These are phyloP conservation scores for Mamestra configurata DNA, from an alignment of 1,140 invertebrate species.

Conservation along the genomic window DNA sequence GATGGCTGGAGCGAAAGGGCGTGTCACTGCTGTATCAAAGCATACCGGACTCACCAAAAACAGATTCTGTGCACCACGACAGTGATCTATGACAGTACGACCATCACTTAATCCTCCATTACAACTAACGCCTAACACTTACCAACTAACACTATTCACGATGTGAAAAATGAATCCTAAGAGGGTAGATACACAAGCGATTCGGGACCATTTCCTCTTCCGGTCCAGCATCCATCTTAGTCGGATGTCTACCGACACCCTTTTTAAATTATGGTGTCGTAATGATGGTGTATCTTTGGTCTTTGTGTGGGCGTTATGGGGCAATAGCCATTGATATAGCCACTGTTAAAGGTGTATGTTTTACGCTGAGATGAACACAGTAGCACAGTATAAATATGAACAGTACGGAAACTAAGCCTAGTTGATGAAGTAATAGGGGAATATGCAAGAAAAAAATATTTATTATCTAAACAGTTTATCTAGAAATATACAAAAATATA, in stretches of 20 bases:
- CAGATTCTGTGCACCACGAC: neutral
- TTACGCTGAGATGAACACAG: no score
- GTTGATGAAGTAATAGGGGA: no score
- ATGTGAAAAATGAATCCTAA: slow-evolving; percentile 67
- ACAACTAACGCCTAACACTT: slow-evolving; percentile 37
- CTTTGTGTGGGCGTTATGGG: neutral
- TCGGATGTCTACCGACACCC: slow-evolving; percentile 66
- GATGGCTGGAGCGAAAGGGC: no score
- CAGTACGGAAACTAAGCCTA: no score
- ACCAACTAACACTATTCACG: slow-evolving; percentile 36
- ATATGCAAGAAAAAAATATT: no score
- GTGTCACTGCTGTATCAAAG: no score
- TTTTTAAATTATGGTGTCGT: slow-evolving; percentile 62
- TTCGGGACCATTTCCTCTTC: slow-evolving; percentile 66
- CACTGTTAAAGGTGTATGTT: no score
- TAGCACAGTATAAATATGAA: no score
- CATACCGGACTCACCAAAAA: no score
- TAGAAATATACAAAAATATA: no score
- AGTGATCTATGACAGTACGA: slow-evolving; percentile 2
- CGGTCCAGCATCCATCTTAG: slow-evolving; percentile 65
- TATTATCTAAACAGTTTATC: no score
- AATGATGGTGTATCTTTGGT: slow-evolving; percentile 47
- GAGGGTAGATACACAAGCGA: slow-evolving; percentile 64
- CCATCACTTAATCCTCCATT: slow-evolving; percentile 46
- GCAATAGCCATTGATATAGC: neutral